Evolutionary conservation across 2,888 invertebrate species (phyloP).

Genomic region (Polydrusus cervinus): DNA sequence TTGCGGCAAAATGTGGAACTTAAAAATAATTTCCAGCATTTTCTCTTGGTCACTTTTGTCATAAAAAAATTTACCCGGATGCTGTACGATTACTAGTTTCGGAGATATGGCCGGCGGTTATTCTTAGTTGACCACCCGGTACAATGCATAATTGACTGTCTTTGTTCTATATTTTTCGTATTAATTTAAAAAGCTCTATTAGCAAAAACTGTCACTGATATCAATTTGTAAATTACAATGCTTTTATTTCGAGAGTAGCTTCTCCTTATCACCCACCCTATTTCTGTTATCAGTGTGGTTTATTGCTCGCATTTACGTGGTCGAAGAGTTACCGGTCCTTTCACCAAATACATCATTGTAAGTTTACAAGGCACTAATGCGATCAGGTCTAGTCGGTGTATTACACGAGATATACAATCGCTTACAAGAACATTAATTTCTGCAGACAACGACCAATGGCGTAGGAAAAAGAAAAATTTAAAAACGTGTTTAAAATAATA

Average conservation of each 20-base stretch:
- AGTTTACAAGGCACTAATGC: constrained; percentile 15
- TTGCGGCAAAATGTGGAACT: too few species aligned
- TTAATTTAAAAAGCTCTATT: too few species aligned
- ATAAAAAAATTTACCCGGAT: too few species aligned
- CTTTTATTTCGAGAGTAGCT: not conserved
- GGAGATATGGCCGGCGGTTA: too few species aligned
- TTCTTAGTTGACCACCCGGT: too few species aligned
- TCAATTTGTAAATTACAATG: constrained; percentile 1
- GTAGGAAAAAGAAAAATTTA: not conserved
- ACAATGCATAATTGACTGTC: too few species aligned
- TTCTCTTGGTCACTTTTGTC: too few species aligned
- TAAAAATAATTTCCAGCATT: too few species aligned
- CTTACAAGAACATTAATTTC: constrained; percentile 19
- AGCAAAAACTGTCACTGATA: not conserved
- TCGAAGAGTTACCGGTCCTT: constrained; percentile 9
- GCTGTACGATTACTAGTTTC: too few species aligned
- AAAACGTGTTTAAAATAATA: too few species aligned
- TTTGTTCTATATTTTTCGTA: too few species aligned
- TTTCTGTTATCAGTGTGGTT: constrained; percentile 5
- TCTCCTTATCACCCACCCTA: constrained; percentile 5
- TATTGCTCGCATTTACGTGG: constrained; percentile 26
- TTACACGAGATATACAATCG: constrained; percentile 25
- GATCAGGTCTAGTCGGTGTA: constrained; percentile 14
- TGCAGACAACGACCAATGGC: not conserved
- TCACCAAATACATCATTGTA: constrained; percentile 25